A percentile compares a stretch with the other conserved stretches of the same genome.
These are phyloP conservation scores for Anguilla pacifica DNA, from an alignment of 2,797 vertebrate species.

Conservation along the genomic window DNA sequence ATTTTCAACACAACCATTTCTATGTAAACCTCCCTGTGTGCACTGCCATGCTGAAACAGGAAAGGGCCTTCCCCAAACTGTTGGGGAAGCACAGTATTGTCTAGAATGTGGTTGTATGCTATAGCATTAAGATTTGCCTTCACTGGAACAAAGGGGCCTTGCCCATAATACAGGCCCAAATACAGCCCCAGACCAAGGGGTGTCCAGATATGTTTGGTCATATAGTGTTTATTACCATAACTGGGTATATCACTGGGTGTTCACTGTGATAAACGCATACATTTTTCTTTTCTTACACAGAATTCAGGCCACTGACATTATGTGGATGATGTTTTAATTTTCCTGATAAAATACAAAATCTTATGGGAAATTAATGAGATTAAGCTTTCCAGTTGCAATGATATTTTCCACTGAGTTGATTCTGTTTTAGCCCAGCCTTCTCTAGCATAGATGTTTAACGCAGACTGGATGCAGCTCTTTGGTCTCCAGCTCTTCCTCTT, in stretches of 20 bases:
- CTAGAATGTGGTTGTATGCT: no score
- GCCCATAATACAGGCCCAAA: no score
- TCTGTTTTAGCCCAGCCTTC: not conserved
- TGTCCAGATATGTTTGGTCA: no score
- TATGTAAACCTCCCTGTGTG: no score
- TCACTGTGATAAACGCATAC: not conserved
- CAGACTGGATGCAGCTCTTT: not conserved
- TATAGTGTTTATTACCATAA: not conserved
- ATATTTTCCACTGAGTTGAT: not conserved
- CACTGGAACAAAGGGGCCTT: no score
- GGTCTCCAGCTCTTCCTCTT: conserved; percentile 7
- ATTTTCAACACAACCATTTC: no score
- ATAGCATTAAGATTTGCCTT: no score
- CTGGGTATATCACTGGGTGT: not conserved
- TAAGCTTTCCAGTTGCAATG: not conserved
- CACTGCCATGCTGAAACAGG: no score
- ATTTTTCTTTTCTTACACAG: not conserved
- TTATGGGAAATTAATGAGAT: not conserved
- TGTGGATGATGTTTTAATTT: not conserved
- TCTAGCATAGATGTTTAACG: not conserved
- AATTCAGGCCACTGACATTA: not conserved
- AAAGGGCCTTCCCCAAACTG: no score
- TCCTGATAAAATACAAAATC: not conserved
- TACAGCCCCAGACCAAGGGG: no score
- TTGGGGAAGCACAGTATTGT: no score